phyloP scores from a whole-genome alignment of 2,113 vertebrate genomes.

The Fregata magnificens region DNA sequence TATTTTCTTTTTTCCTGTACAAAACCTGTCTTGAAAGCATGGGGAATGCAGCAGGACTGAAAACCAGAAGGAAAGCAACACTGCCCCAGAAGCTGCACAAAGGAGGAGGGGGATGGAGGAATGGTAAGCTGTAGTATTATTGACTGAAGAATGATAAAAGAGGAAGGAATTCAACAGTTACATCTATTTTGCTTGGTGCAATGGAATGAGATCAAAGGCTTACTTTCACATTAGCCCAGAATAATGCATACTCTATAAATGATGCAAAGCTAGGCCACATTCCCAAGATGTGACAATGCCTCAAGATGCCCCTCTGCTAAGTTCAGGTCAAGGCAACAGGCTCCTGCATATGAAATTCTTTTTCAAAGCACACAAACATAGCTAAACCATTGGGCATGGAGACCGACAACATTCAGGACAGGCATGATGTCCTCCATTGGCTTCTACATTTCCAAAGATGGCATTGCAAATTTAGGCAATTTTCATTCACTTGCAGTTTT shows the following conservation, averaged over 20 bases:
- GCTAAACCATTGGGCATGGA: neutral
- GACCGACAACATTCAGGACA: neutral
- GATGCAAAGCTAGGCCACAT: constrained; percentile 71
- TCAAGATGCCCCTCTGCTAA: constrained; percentile 60
- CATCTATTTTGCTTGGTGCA: constrained; percentile 70
- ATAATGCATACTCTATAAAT: constrained; percentile 70
- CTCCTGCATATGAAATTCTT: constrained; percentile 15
- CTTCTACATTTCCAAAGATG: neutral
- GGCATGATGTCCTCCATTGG: neutral
- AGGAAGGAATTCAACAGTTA: constrained; percentile 66
- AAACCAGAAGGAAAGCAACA: constrained; percentile 67
- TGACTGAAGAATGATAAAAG: constrained; percentile 72
- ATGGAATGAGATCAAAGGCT: constrained; percentile 69
- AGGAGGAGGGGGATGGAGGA: constrained; percentile 69
- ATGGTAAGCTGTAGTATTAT: constrained; percentile 74
- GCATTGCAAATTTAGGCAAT: neutral
- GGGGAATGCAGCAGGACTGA: constrained; percentile 66
- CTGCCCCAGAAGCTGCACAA: constrained; percentile 71
- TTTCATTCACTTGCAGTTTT: neutral
- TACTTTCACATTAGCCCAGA: constrained; percentile 69
- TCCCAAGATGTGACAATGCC: constrained; percentile 68
- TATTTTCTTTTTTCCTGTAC: constrained; percentile 73
- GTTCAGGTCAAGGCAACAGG: constrained; percentile 66
- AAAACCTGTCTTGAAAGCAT: constrained; percentile 72
- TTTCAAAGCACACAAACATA: neutral